Percentiles rank a stretch among this genome's conserved stretches.
Conservation (phyloP, 2,888 invertebrate species). For the Epirrhoe tristata region DNA sequence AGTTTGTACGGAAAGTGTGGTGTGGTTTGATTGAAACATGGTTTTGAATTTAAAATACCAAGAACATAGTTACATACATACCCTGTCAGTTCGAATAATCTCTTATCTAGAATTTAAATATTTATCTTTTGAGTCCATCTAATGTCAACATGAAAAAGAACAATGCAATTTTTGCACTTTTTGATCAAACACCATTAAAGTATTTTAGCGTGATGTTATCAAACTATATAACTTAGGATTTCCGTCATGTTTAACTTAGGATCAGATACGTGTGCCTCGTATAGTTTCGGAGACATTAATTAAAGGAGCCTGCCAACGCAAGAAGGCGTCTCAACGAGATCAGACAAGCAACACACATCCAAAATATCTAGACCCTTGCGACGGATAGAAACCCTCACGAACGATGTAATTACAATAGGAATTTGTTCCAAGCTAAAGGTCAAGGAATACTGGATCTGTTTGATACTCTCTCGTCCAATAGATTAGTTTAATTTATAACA, state of each 20-base stretch:
- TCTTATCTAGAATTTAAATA: too few relatives aligned
- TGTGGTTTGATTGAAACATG: too few relatives aligned
- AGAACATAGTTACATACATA: too few relatives aligned
- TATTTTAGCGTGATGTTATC: slow-evolving; percentile 45
- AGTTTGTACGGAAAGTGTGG: not conserved
- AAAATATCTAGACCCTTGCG: slow-evolving; percentile 58
- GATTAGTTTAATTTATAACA: slow-evolving; percentile 73
- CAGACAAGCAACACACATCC: slow-evolving; percentile 68
- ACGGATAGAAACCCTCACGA: slow-evolving; percentile 43
- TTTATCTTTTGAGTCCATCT: too few relatives aligned
- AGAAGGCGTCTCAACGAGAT: slow-evolving; percentile 75
- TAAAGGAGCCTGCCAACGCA: slow-evolving; percentile 79
- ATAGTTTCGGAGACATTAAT: slow-evolving; percentile 78
- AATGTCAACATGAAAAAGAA: too few relatives aligned
- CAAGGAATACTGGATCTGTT: slow-evolving; percentile 54
- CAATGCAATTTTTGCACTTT: not conserved
- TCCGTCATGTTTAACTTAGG: slow-evolving; percentile 62
- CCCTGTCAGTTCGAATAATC: too few relatives aligned
- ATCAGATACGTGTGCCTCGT: slow-evolving; percentile 65
- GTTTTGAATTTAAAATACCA: too few relatives aligned
- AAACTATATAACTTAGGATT: slow-evolving; percentile 62
- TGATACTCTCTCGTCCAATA: slow-evolving; percentile 65
- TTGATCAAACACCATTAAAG: not conserved
- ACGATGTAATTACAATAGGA: slow-evolving; percentile 42
- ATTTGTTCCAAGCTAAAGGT: slow-evolving; percentile 43